Evolutionary conservation across 37 sponge, comb jelly and placozoan genomes (phyloP), one percentile per base, ranked within the genome.

Genomic region (Agelas oroides): DNA sequence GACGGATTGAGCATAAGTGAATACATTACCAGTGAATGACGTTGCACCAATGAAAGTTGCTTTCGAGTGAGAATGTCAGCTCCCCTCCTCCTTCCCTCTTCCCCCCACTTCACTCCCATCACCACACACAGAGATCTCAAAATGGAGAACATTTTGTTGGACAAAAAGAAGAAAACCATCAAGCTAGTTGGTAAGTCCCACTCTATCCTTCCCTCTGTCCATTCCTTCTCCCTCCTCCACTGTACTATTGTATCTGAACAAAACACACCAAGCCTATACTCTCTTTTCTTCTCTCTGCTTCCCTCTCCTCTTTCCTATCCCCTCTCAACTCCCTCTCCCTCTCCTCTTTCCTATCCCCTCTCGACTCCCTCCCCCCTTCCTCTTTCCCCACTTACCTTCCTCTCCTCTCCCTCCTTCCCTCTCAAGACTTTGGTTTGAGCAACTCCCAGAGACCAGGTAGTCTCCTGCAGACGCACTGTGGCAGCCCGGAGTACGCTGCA

Each of bases 401-500:
- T 8, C 46, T 46, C 46, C 3, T 46, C 8, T 8, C 46, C 46
- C 8, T 8, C 46, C 46, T 8, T 46, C 46, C 3, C 3, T 8
- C 8, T 8, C 46, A 46, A 97, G 98, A 97, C 75, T 97, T 97
- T 89, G 98, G 98, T 19, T 70, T 97, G 25, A 95, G 96, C 75
- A 97, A 97, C 84, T 80, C 86, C 17, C 90, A 89, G 53, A 84
- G 87, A 61, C 91, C 96, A 1, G 98, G 98, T 16, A 77, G 90
- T 36, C 84, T 98, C 0, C 83, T 98, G 66, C 91, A 92, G 55
- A 98, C 98, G 1, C 98, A 98, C 65, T 98, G 98, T 75, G 98
- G 98, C 0, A 95, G 95, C 58, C 98, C 98, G 2, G 98, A 98
- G 87, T 98, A 98, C 75, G 98, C 98, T 37, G 98, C 98, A 33